Conservation (phyloP, 1,140 invertebrate species). For the Pogonognathellus flavescens region DNA sequence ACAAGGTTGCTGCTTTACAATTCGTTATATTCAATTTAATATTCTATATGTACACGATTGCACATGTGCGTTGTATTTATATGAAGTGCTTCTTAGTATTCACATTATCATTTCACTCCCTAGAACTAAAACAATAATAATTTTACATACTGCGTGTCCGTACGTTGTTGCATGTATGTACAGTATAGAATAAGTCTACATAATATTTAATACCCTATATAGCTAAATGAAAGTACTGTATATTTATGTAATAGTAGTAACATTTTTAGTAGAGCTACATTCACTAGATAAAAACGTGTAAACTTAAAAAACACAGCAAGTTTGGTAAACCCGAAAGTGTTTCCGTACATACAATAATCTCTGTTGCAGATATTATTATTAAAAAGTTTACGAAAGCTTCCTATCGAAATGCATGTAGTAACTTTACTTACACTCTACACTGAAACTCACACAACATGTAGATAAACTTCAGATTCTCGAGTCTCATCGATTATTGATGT, state of each 20-base stretch:
- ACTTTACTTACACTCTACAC: no score
- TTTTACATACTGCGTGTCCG: not conserved
- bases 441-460: no score
- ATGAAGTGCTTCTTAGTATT: no score
- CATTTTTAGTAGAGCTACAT: not conserved
- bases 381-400: not conserved
- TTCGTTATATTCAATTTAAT: no score
- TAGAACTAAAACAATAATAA: not conserved
- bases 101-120: no score
- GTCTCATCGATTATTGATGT: not conserved
- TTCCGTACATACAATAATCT: not conserved
- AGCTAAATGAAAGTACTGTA: not conserved
- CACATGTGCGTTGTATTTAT: no score
- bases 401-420: not conserved
- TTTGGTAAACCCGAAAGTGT: slow-evolving; percentile 1
- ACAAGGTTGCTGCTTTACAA: no score
- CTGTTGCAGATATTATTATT: not conserved
- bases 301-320: not conserved
- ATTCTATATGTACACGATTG: no score
- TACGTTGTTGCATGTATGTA: no score
- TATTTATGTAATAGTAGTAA: not conserved
- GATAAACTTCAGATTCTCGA: no score
- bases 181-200: not conserved
- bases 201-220: slow-evolving; percentile 1
- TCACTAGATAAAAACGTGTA: slow-evolving; percentile 17